These are phyloP conservation scores for Therioaphis trifolii DNA, from an alignment of 2,888 invertebrate genomes.

Conservation along the genomic window DNA sequence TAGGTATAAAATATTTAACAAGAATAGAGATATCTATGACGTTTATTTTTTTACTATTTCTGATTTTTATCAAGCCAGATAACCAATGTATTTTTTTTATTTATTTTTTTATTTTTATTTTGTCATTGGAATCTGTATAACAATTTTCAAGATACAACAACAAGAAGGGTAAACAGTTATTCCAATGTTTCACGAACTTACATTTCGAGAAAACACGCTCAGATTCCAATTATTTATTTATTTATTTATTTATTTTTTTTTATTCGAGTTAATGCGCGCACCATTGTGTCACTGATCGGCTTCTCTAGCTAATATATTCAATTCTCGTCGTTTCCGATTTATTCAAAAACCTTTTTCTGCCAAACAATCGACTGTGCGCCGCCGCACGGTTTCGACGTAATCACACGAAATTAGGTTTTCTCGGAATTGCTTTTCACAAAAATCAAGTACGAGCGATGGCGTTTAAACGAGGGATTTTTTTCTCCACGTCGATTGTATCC, in stretches of 20 bases:
- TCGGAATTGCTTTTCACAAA: conserved; percentile 9
- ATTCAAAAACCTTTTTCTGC: not conserved
- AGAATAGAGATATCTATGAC: not conserved
- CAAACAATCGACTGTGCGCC: not conserved
- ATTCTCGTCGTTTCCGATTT: not conserved
- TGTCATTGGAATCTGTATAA: too few species aligned
- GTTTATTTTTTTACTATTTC: not conserved
- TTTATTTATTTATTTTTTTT: not conserved
- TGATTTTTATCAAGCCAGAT: not conserved
- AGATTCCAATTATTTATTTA: conserved; percentile 1
- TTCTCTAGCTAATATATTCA: conserved; percentile 12
- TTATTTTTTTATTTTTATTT: too few species aligned
- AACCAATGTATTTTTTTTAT: not conserved
- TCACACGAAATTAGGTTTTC: not conserved
- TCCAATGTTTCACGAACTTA: not conserved
- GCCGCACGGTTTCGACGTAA: not conserved
- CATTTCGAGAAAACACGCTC: conserved; percentile 21
- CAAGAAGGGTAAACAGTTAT: too few species aligned
- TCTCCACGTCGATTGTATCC: not conserved
- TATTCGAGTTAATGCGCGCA: not conserved
- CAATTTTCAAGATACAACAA: too few species aligned
- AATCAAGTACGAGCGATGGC: not conserved
- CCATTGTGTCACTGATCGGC: not conserved
- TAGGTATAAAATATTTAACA: not conserved
- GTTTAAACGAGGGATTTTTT: conserved; percentile 20